Percentiles rank a stretch among this genome's conserved stretches.
phyloP scores from a whole-genome alignment of 2,888 invertebrate genomes.

The Aromia moschata region DNA sequence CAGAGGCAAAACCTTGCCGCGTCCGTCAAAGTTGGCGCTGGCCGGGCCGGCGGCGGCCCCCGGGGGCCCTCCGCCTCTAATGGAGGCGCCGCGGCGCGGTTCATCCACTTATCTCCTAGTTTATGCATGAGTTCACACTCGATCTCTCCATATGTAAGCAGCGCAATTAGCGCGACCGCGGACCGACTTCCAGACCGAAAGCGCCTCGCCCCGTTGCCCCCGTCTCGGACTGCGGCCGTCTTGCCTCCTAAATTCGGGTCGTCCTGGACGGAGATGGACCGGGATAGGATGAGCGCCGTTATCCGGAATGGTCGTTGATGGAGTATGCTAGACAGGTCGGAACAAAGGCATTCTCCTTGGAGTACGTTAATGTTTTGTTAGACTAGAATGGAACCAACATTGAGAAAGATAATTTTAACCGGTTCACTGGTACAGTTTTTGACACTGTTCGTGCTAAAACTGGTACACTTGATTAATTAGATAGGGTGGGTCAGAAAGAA shows the following conservation, averaged over 20 bases:
- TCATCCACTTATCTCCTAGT: slow-evolving; percentile 60
- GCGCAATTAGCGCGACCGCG: slow-evolving; percentile 53
- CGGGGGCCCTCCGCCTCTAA: slow-evolving; percentile 3
- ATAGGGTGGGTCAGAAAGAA: no score
- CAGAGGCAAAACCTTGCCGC: slow-evolving; percentile 21
- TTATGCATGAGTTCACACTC: slow-evolving; percentile 61
- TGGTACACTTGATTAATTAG: no score
- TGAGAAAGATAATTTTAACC: no score
- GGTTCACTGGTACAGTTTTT: no score
- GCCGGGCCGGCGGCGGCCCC: slow-evolving; percentile 6
- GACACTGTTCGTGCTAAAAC: no score
- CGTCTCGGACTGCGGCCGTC: slow-evolving; percentile 33
- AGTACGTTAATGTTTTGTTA: no score
- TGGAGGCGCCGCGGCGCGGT: slow-evolving; percentile 41
- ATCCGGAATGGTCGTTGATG: no score
- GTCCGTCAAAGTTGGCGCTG: slow-evolving; percentile 25
- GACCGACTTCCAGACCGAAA: slow-evolving; percentile 41
- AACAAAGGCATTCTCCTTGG: no score
- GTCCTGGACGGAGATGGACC: no score
- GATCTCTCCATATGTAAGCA: slow-evolving; percentile 55
- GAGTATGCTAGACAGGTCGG: no score
- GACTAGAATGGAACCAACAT: no score
- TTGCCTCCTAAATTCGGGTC: slow-evolving; percentile 40
- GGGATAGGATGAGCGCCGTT: no score
- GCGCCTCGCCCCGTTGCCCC: slow-evolving; percentile 47